Percentiles rank a stretch among this genome's conserved stretches.
phyloP scores from a whole-genome alignment of 2,113 vertebrate genomes.

The Eurystomus gularis region DNA sequence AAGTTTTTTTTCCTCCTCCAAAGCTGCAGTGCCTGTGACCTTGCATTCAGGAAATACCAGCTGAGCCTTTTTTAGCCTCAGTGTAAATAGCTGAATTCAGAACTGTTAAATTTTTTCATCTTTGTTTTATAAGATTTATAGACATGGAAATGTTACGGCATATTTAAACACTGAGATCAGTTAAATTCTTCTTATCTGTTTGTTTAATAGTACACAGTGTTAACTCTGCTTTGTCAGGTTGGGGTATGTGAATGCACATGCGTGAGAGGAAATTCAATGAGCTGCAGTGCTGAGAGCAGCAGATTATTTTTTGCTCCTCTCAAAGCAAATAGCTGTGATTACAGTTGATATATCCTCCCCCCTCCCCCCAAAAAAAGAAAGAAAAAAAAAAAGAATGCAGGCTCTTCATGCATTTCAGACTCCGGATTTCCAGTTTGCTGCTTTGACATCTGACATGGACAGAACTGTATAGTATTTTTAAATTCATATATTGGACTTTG shows the following conservation, averaged over 20 bases:
- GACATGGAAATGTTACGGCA: rapidly evolving
- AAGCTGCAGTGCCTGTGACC: not conserved
- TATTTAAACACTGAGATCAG: not conserved
- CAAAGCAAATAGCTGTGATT: slow-evolving; percentile 1
- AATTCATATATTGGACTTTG: not conserved
- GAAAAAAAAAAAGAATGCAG: not conserved
- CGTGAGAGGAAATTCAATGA: slow-evolving; percentile 37
- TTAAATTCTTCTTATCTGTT: not conserved
- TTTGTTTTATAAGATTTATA: not conserved
- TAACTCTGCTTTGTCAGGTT: not conserved
- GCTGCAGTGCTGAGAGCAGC: slow-evolving; percentile 21
- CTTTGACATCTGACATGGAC: not conserved
- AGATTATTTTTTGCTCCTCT: slow-evolving; percentile 1
- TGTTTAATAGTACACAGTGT: not conserved
- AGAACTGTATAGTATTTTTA: not conserved
- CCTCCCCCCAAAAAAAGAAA: too few species aligned
- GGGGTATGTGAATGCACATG: not conserved
- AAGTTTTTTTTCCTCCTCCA: not conserved
- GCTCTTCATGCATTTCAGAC: not conserved
- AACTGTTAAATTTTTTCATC: not conserved
- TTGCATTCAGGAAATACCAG: not conserved
- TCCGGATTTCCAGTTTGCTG: not conserved
- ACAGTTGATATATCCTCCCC: not conserved
- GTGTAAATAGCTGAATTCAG: not conserved
- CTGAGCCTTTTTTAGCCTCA: not conserved